phyloP scores from a whole-genome alignment of 2,113 vertebrate species.

The cat (Felis catus) region DNA sequence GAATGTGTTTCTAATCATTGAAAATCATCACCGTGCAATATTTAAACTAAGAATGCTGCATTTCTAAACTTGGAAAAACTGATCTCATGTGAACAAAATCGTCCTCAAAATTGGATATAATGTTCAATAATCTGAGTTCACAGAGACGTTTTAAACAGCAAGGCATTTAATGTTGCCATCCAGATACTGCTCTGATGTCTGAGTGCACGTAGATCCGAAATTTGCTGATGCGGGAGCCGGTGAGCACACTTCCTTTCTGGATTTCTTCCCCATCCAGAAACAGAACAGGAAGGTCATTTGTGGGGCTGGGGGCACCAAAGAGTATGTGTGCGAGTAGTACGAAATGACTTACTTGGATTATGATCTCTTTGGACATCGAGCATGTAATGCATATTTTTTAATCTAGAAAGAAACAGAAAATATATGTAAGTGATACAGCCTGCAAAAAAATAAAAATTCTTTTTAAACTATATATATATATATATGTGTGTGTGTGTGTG shows the following conservation, averaged over 20 bases:
- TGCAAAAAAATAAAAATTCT: background rate
- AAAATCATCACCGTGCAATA: conserved; percentile 41
- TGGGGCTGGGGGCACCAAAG: background rate
- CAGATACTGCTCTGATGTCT: conserved; percentile 9
- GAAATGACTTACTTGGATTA: background rate
- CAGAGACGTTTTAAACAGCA: conserved; percentile 53
- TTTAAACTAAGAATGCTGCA: conserved; percentile 59
- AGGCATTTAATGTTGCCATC: background rate
- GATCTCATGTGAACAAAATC: conserved; percentile 57
- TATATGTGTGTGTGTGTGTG: too few relatives aligned
- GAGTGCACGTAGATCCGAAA: background rate
- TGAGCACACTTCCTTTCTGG: conserved; percentile 36
- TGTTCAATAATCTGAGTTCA: conserved; percentile 29
- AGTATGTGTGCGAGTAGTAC: background rate
- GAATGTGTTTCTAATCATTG: conserved; percentile 48
- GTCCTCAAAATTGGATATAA: conserved; percentile 55
- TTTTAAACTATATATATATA: background rate
- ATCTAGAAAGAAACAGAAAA: background rate
- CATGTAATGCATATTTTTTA: background rate
- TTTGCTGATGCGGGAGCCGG: background rate
- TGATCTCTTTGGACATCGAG: background rate
- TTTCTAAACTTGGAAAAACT: conserved; percentile 72
- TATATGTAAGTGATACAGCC: background rate
- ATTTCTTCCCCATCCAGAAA: conserved; percentile 7
- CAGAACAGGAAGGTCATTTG: background rate